Evolutionary conservation across 2,888 invertebrate genomes (phyloP).

Genomic region (Patella caerulea): DNA sequence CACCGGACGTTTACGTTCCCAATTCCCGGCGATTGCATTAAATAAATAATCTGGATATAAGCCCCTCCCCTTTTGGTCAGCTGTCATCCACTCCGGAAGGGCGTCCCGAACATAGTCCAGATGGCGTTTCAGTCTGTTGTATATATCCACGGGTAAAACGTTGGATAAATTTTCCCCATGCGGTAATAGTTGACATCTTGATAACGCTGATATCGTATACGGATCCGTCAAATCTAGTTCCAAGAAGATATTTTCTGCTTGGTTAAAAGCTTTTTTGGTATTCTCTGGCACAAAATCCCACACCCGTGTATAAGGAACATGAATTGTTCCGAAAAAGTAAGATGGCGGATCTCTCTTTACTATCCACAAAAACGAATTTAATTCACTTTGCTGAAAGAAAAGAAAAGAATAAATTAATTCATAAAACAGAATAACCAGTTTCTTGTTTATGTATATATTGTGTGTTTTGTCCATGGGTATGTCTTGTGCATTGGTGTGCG

Average conservation of each 20-base stretch:
- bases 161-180: conserved; percentile 66
- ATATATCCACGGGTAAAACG: conserved; percentile 72
- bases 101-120: conserved; percentile 71
- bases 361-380: conserved; percentile 72
- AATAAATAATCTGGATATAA: conserved; percentile 73
- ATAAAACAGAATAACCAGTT: too few species aligned
- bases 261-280: conserved; percentile 74
- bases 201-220: conserved; percentile 72
- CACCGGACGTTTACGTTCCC: conserved; percentile 75
- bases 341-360: conserved; percentile 68
- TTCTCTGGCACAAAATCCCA: conserved; percentile 75
- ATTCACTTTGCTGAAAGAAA: conserved; percentile 50
- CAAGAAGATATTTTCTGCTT: conserved; percentile 74
- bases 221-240: conserved; percentile 75
- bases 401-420: conserved; percentile 1
- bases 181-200: conserved; percentile 73
- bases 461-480: too few species aligned
- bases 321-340: conserved; percentile 76
- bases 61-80: conserved; percentile 69
- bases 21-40: conserved; percentile 73
- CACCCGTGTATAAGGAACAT: conserved; percentile 75
- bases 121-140: conserved; percentile 72
- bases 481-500: too few species aligned
- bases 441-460: too few species aligned
- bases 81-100: conserved; percentile 73